Evolutionary conservation across 1,140 invertebrate species (phyloP).

Genomic region (Amphibalanus amphitrite): DNA sequence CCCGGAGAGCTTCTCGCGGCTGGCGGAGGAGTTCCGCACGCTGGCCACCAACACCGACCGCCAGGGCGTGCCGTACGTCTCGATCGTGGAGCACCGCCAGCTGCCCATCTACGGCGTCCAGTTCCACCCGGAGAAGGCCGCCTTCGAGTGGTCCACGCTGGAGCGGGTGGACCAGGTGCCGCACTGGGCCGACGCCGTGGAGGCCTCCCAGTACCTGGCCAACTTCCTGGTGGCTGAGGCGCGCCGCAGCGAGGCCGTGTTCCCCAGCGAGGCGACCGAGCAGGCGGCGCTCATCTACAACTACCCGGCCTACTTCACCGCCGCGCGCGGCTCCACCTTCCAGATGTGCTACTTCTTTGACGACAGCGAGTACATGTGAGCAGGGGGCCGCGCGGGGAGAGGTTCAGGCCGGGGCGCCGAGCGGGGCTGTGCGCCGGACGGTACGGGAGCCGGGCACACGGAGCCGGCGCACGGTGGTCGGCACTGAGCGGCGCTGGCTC

Average conservation of each 20-base stretch:
- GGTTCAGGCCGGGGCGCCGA: too few species aligned
- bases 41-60: slow-evolving; percentile 49
- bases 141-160: slow-evolving; percentile 52
- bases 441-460: too few species aligned
- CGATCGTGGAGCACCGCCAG: slow-evolving; percentile 32
- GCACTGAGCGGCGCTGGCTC: too few species aligned
- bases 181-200: slow-evolving; percentile 42
- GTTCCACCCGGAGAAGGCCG: slow-evolving; percentile 80
- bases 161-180: slow-evolving; percentile 35
- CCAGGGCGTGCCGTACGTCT: slow-evolving; percentile 42
- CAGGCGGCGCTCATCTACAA: slow-evolving; percentile 23
- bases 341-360: slow-evolving; percentile 22
- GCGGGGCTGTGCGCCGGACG: too few species aligned
- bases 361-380: too few species aligned
- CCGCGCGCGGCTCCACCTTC: slow-evolving; percentile 19
- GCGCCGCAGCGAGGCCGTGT: slow-evolving; percentile 23
- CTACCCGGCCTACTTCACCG: slow-evolving; percentile 21
- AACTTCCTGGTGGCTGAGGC: slow-evolving; percentile 63
- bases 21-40: slow-evolving; percentile 25
- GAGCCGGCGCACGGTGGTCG: too few species aligned
- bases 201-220: slow-evolving; percentile 55
- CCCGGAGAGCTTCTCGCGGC: not conserved
- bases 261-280: slow-evolving; percentile 21
- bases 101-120: slow-evolving; percentile 69
- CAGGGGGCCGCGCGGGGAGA: too few species aligned